Conservation (phyloP, 1,140 invertebrate species). For the Temnothorax nylanderi region DNA sequence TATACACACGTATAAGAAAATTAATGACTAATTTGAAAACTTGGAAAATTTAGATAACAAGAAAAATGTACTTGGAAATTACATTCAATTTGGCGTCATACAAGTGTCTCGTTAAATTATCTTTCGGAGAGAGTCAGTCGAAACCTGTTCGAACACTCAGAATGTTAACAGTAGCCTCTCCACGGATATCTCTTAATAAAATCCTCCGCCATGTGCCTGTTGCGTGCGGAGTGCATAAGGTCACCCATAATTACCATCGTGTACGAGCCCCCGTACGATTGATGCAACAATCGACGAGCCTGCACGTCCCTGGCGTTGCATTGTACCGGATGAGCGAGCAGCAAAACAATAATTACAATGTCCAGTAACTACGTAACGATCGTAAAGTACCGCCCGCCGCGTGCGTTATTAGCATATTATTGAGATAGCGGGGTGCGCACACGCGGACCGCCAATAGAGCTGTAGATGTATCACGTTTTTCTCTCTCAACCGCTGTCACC, state of each 20-base stretch:
- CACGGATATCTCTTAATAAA: slow-evolving; percentile 21
- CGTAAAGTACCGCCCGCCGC: slow-evolving; percentile 63
- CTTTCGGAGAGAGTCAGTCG: background rate
- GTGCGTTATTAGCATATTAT: slow-evolving; percentile 70
- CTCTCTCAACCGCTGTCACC: background rate
- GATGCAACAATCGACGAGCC: slow-evolving; percentile 47
- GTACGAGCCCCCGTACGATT: slow-evolving; percentile 30
- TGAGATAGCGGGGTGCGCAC: slow-evolving; percentile 16
- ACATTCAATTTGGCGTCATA: background rate
- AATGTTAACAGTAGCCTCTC: slow-evolving; percentile 14
- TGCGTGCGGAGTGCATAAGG: slow-evolving; percentile 13
- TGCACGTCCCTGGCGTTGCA: background rate
- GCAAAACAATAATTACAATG: slow-evolving; percentile 62
- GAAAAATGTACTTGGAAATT: background rate
- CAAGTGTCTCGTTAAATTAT: background rate
- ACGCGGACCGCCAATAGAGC: slow-evolving; percentile 21
- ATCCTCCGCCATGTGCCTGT: background rate
- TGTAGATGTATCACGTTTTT: slow-evolving; percentile 4
- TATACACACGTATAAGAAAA: background rate
- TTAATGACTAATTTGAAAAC: background rate
- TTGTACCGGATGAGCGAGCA: slow-evolving; percentile 2
- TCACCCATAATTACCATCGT: slow-evolving; percentile 16
- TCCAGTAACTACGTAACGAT: slow-evolving; percentile 52
- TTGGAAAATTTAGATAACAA: background rate
- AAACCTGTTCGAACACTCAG: background rate